A percentile compares a stretch with the other conserved stretches of the same genome.
phyloP scores from a whole-genome alignment of 2,797 vertebrate species.

The Muscicapa comitata region DNA sequence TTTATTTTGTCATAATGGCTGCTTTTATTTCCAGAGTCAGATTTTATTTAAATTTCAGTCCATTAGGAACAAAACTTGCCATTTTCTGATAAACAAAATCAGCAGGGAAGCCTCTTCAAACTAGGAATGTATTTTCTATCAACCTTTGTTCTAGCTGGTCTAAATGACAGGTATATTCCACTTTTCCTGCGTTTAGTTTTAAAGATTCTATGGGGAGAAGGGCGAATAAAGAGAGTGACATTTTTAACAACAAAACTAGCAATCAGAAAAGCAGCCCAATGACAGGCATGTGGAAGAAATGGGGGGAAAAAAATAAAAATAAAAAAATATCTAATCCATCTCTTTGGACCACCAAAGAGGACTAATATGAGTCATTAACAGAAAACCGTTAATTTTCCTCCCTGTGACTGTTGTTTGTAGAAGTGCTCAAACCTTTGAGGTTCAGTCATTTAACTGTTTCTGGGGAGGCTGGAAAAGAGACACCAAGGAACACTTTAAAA shows the following conservation, averaged over 20 bases:
- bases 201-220: constrained; percentile 77
- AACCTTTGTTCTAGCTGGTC: constrained; percentile 86
- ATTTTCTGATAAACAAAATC: constrained; percentile 96
- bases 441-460: constrained; percentile 77
- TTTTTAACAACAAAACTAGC: constrained; percentile 84
- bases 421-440: constrained; percentile 71
- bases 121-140: constrained; percentile 82
- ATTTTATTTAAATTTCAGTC: constrained; percentile 94
- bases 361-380: constrained; percentile 81
- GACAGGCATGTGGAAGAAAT: constrained; percentile 79
- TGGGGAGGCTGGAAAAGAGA: constrained; percentile 57
- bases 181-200: constrained; percentile 79
- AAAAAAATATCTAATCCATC: constrained; percentile 63
- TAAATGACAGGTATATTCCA: constrained; percentile 92
- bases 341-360: constrained; percentile 81
- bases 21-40: constrained; percentile 91
- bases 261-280: constrained; percentile 77
- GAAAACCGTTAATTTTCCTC: constrained; percentile 81
- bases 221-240: constrained; percentile 73
- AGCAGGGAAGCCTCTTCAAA: constrained; percentile 90
- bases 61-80: constrained; percentile 91
- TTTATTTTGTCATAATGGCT: constrained; percentile 89
- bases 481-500: neutral
- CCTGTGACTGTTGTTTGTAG: constrained; percentile 76
- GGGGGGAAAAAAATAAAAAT: constrained; percentile 53